Percentiles rank a stretch among this genome's conserved stretches.
Evolutionary conservation across 2,888 invertebrate species (phyloP).

Genomic region (Agrochola litura): DNA sequence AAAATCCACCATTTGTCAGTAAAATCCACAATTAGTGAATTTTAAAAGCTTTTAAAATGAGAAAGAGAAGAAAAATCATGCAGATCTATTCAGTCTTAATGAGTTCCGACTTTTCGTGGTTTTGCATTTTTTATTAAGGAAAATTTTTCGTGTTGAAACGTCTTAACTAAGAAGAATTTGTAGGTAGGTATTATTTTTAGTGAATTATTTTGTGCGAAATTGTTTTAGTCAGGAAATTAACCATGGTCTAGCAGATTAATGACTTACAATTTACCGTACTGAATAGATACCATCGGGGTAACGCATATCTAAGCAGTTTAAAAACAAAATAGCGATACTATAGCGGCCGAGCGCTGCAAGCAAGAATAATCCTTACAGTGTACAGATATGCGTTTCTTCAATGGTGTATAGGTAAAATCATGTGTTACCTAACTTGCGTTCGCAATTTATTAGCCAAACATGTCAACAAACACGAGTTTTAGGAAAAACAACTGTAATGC

Average conservation of each 20-base stretch:
- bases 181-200: not conserved
- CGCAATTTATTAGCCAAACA: too few species aligned
- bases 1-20: conserved; percentile 13
- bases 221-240: not conserved
- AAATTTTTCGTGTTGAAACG: conserved; percentile 28
- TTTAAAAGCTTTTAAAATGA: conserved; percentile 23
- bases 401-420: too few species aligned
- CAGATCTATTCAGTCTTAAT: conserved; percentile 59
- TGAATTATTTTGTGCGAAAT: conserved; percentile 7
- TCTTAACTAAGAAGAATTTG: conserved; percentile 27
- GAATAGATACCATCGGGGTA: too few species aligned
- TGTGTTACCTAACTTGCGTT: too few species aligned
- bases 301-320: too few species aligned
- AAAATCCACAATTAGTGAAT: conserved; percentile 14
- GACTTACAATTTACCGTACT: not conserved
- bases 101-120: conserved; percentile 52
- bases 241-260: not conserved
- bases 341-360: too few species aligned
- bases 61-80: conserved; percentile 42
- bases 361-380: too few species aligned
- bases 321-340: too few species aligned
- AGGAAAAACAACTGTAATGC: too few species aligned
- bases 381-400: too few species aligned
- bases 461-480: too few species aligned
- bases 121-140: conserved; percentile 57